Evolutionary conservation across 2,113 vertebrate genomes (phyloP), one percentile per base, ranked within the genome.

Genomic region (Rhea americana): DNA sequence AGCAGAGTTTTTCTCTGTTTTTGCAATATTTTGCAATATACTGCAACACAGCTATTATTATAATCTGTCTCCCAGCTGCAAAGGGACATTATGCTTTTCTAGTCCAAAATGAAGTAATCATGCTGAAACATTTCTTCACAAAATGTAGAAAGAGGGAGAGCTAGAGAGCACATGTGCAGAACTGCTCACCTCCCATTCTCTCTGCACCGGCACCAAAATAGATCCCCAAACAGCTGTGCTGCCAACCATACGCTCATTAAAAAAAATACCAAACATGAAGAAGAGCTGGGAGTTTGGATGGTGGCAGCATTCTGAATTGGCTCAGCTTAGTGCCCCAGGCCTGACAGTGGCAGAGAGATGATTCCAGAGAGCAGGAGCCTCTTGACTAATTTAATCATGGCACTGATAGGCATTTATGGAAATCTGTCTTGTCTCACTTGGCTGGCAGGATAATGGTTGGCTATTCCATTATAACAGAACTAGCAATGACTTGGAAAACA

Each of bases 41-140:
- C 22, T 65, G 37, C 70, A 78, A 80, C 24, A 43, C 1, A 80
- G 66, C n/a, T 77, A 30, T 32, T 67, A 43, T 30, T 16, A 85
- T 66, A 80, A 92, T 55, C 53, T 82, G 55, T 37, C 58, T 83
- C 28, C 55, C 47, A 73, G 66, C 37, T 90, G 70, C 79, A 77
- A 90, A 82, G 59, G 14, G 9, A 61, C 43, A 85, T 79, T 62
- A 30, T 12, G 20, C 24, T 58, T 94, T 90, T 80, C 47, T 68
- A 61, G 20, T 32, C 39, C 56, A 24, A 88, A 95, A 93, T 47
- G 45, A 83, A 91, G 55, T 3, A 11, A 84, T 74, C 50, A 41
- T 2, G 4, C 51, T 58, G 61, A 71, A 96, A 82, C 7, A 53
- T 56, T 59, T 84, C 39, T 85, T 70, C 55, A 67, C 4, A 32